Percentiles rank a stretch among this genome's conserved stretches.
Evolutionary conservation across 1,140 invertebrate genomes (phyloP).

Genomic region (Nomia melanderi): DNA sequence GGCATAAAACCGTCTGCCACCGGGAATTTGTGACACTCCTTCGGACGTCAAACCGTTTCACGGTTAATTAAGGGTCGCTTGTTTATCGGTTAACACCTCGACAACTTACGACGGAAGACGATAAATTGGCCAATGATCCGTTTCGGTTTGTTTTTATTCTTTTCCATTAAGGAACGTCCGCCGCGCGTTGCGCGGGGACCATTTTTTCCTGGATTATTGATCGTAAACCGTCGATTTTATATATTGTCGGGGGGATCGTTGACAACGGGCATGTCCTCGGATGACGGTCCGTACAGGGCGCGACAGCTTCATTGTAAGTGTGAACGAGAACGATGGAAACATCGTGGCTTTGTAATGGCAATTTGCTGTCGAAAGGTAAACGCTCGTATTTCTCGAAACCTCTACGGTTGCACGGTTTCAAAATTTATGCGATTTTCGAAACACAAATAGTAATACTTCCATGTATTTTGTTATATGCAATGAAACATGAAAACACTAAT

Average conservation of each 20-base stretch:
- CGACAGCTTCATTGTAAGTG: not conserved
- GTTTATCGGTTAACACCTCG: conserved; percentile 20
- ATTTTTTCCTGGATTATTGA: conserved; percentile 3
- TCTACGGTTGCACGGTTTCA: no score
- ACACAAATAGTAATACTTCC: no score
- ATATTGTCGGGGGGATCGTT: not conserved
- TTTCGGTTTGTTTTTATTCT: conserved; percentile 3
- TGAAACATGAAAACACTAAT: no score
- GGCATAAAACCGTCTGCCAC: not conserved
- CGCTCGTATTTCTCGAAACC: no score
- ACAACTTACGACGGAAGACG: not conserved
- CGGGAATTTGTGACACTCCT: conserved; percentile 4
- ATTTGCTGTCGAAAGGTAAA: no score
- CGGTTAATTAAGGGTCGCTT: conserved; percentile 31
- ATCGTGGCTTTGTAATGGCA: no score
- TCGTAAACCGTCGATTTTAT: conserved; percentile 36
- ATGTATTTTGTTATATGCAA: no score
- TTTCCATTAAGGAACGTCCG: not conserved
- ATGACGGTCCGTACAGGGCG: no score
- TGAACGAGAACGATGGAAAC: not conserved
- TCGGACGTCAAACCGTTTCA: conserved; percentile 16
- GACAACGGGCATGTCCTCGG: conserved; percentile 5
- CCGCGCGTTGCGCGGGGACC: not conserved
- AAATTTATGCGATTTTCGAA: no score
- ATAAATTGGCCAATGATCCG: conserved; percentile 33